A percentile compares a stretch with the other conserved stretches of the same genome.
Conservation (phyloP, 2,113 vertebrate species). For the Pagrus major region DNA sequence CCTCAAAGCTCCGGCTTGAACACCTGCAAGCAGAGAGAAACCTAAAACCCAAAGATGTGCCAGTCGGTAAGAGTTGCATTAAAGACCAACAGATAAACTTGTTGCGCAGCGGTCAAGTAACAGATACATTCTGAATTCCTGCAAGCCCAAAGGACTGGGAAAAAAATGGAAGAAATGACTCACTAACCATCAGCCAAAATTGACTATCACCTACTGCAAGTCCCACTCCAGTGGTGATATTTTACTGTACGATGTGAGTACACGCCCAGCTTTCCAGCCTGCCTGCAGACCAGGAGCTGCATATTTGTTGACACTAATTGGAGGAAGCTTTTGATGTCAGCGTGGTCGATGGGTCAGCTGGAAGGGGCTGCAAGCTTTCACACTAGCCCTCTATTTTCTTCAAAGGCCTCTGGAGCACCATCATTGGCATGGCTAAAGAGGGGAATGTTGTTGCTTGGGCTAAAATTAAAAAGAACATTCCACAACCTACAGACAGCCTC, state of each 20-base stretch:
- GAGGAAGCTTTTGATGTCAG: slow-evolving; percentile 71
- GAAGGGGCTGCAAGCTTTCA: slow-evolving; percentile 52
- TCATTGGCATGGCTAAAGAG: slow-evolving; percentile 10
- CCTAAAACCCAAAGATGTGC: not conserved
- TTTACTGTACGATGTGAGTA: slow-evolving; percentile 7
- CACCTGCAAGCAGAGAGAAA: not conserved
- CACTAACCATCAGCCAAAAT: slow-evolving; percentile 5
- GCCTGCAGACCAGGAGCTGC: slow-evolving; percentile 20
- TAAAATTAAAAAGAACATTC: slow-evolving; percentile 49
- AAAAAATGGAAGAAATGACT: not conserved
- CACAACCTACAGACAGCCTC: not conserved
- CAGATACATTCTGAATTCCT: not conserved
- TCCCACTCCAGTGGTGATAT: slow-evolving; percentile 54
- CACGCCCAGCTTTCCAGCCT: not conserved
- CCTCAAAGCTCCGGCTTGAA: not conserved
- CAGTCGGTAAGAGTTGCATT: not conserved
- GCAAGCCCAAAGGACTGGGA: not conserved
- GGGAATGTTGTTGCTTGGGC: slow-evolving; percentile 25
- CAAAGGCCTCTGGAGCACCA: slow-evolving; percentile 44
- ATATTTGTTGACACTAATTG: slow-evolving; percentile 72
- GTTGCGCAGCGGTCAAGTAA: not conserved
- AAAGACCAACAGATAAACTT: not conserved
- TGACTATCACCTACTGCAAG: slow-evolving; percentile 19
- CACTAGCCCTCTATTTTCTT: slow-evolving; percentile 65
- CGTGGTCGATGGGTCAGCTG: slow-evolving; percentile 3